Conservation (phyloP, 2,113 vertebrate genomes). For the Regulus satrapa region DNA sequence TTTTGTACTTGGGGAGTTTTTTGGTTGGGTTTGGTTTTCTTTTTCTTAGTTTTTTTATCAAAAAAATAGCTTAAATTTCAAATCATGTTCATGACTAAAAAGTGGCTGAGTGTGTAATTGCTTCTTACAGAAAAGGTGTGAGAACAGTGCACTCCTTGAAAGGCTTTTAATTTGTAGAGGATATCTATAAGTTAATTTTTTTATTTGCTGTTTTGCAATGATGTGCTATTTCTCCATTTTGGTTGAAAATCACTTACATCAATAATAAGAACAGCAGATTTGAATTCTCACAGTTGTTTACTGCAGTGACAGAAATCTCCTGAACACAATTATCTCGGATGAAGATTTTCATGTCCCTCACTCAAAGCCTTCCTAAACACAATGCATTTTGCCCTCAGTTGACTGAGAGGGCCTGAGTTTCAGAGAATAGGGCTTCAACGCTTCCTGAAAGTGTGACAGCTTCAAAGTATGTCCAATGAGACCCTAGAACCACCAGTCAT, state of each 20-base stretch:
- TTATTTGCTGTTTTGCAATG: not conserved
- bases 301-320: slow-evolving; percentile 32
- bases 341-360: slow-evolving; percentile 32
- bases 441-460: slow-evolving; percentile 60
- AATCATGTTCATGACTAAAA: not conserved
- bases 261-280: not conserved
- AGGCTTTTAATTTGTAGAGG: not conserved
- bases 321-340: slow-evolving; percentile 9
- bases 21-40: not conserved
- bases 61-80: not conserved
- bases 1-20: too few species aligned
- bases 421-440: slow-evolving; percentile 27
- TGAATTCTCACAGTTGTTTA: slow-evolving; percentile 32
- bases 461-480: slow-evolving; percentile 59
- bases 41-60: not conserved
- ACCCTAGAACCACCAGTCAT: slow-evolving; percentile 55
- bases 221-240: not conserved
- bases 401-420: slow-evolving; percentile 43
- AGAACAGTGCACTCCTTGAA: not conserved
- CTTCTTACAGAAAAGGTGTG: not conserved
- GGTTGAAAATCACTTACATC: not conserved
- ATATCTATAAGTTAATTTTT: not conserved
- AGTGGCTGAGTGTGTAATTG: not conserved
- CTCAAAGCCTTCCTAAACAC: slow-evolving; percentile 25
- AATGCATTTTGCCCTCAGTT: slow-evolving; percentile 58